Base-by-base conservation (phyloP, 2,888 invertebrate genomes). In the Allolobophora icterica region DNA sequence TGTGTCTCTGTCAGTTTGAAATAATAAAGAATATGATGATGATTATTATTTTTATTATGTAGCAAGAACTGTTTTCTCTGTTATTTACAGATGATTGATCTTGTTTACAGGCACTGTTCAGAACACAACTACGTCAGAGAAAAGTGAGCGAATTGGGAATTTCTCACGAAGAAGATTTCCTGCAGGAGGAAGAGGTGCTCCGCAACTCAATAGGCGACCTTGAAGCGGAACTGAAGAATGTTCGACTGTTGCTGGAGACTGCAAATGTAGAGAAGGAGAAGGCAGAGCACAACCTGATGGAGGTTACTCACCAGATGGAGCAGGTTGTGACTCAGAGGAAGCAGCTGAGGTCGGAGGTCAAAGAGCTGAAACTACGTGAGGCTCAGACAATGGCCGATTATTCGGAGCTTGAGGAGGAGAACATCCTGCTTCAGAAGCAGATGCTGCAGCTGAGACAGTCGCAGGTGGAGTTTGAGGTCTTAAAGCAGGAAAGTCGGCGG, bases 391-490 rank as follows among this genome's bases (percentile, higher is more conserved):
- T 98, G 89, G 97, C 97, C 84, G 99, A 99, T 95, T 98, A 98
- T 94, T 97, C 98, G 0, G 99, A 99, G 95, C 96, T 99, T 91
- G 99, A 99, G 95, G 99, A 99, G 95, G 99, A 99, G 96, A 99
- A 99, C 95, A 98, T 99, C 94, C 97, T 97, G 92, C 96, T 99
- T 93, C 99, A 99, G 96, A 99, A 99, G 94, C 99, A 99, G 96
- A 98, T 99, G 83, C 98, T 99, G 33, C 97, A 97, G 91, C 96
- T 99, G 91, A 97, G 98, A 94, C 98, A 98, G 92, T 97, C 98
- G 93, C 99, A 99, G 96, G 97, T 99, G 84, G 99, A 99, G 96
- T 99, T 98, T 96, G 99, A 99, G 96, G 98, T 98, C 93, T 97
- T 98, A 94, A 99, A 99, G 96, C 98, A 99, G 96, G 99, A 99